Percentiles rank a stretch among this genome's conserved stretches.
Conservation (phyloP, 2,888 invertebrate genomes). For the Cantharis nigra region DNA sequence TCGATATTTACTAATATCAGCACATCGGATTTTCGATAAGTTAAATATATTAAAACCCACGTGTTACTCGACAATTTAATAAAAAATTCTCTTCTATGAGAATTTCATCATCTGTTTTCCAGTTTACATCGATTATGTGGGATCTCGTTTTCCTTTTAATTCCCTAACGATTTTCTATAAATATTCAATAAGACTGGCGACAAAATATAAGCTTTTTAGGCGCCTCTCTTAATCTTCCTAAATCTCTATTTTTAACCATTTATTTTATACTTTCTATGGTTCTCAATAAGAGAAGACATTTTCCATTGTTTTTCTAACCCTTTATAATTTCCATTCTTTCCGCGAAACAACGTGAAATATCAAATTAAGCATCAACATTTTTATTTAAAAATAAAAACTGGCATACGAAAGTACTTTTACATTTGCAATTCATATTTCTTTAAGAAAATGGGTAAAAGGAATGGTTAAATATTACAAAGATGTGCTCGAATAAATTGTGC, state of each 20-base stretch:
- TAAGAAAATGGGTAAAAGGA: neutral
- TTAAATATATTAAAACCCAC: neutral
- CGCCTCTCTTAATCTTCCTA: conserved; percentile 1
- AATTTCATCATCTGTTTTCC: neutral
- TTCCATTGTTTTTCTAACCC: neutral
- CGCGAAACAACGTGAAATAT: neutral
- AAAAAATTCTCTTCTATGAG: neutral
- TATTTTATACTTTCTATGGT: neutral
- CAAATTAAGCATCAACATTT: neutral
- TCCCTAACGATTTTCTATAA: neutral
- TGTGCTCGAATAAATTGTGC: neutral
- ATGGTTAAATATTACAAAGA: neutral
- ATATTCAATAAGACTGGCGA: neutral
- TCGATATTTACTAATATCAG: too few species aligned
- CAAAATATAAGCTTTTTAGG: conserved; percentile 3
- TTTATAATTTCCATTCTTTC: neutral
- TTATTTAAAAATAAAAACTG: neutral
- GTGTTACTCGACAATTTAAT: neutral
- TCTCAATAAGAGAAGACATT: neutral
- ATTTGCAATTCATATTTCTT: neutral
- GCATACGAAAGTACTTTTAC: neutral
- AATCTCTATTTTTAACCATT: neutral
- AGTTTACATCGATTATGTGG: neutral
- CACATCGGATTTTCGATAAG: too few species aligned
- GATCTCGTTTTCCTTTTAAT: neutral